A percentile compares a stretch with the other conserved stretches of the same genome.
These are phyloP conservation scores for Lycophotia porphyrea DNA, from an alignment of 2,888 invertebrate species.

Conservation along the genomic window DNA sequence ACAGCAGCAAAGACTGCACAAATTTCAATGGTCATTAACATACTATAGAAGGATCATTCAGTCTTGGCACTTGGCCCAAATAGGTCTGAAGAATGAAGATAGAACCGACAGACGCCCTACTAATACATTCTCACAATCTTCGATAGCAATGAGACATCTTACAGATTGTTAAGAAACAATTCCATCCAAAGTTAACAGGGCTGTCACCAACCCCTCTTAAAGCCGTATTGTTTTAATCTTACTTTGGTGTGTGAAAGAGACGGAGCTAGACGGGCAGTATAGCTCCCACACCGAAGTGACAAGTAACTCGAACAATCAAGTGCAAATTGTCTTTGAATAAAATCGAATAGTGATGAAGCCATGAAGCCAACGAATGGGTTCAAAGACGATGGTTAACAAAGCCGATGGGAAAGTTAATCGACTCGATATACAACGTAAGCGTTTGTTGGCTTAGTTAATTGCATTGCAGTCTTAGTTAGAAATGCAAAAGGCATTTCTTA, in stretches of 20 bases:
- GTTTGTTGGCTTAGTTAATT: slow-evolving; percentile 48
- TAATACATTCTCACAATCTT: slow-evolving; percentile 38
- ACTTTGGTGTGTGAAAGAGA: background rate
- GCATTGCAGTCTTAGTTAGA: slow-evolving; percentile 35
- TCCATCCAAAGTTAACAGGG: slow-evolving; percentile 43
- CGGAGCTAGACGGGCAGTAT: background rate
- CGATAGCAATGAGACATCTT: slow-evolving; percentile 41
- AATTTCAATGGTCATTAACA: slow-evolving; percentile 23
- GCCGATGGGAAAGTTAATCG: slow-evolving; percentile 29
- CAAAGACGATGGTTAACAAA: slow-evolving; percentile 68
- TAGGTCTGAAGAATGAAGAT: slow-evolving; percentile 16
- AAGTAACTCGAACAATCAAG: slow-evolving; percentile 46
- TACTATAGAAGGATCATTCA: slow-evolving; percentile 21
- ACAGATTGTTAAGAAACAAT: slow-evolving; percentile 50
- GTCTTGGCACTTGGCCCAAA: slow-evolving; percentile 37
- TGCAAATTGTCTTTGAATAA: slow-evolving; percentile 69
- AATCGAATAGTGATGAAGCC: slow-evolving; percentile 71
- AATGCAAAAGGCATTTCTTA: slow-evolving; percentile 42
- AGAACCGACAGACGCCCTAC: slow-evolving; percentile 27
- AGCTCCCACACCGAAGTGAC: background rate
- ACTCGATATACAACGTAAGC: slow-evolving; percentile 30
- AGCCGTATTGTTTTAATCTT: background rate
- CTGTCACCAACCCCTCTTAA: background rate
- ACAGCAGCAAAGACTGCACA: slow-evolving; percentile 1
- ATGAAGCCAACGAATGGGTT: slow-evolving; percentile 69